Percentiles rank a stretch among this genome's conserved stretches.
These are phyloP conservation scores for Strix uralensis DNA, from an alignment of 2,113 vertebrate genomes.

Conservation along the genomic window DNA sequence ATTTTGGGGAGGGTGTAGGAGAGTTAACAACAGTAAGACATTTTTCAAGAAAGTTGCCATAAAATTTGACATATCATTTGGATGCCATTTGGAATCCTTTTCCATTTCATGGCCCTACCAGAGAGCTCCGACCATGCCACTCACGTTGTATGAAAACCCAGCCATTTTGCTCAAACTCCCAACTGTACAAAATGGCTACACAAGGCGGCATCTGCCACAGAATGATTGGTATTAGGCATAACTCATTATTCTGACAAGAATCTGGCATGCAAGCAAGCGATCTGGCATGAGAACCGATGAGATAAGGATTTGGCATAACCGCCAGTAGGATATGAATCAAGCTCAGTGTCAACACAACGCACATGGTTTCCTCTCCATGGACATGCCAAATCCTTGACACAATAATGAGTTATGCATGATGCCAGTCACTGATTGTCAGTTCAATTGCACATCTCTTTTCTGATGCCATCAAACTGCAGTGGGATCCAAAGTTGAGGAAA, in stretches of 20 bases:
- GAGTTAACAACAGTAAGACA: not conserved
- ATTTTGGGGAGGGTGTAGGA: not conserved
- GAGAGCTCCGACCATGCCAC: not conserved
- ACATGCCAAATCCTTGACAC: slow-evolving; percentile 55
- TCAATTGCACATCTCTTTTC: slow-evolving; percentile 23
- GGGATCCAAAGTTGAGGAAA: not conserved
- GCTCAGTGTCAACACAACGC: slow-evolving; percentile 33
- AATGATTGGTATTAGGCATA: slow-evolving; percentile 41
- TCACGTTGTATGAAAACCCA: accelerated
- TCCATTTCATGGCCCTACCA: too few species aligned
- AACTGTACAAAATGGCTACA: slow-evolving; percentile 40
- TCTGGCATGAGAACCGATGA: slow-evolving; percentile 2
- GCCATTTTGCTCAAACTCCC: slow-evolving; percentile 2
- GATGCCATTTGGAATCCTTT: not conserved
- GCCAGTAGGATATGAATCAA: slow-evolving; percentile 14
- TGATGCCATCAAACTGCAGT: slow-evolving; percentile 3
- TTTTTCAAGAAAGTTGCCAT: not conserved
- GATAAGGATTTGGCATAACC: slow-evolving; percentile 50
- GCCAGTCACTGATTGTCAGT: slow-evolving; percentile 44
- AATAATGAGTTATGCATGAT: slow-evolving; percentile 33
- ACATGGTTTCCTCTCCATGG: slow-evolving; percentile 30
- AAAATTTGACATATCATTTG: not conserved
- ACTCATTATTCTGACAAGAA: slow-evolving; percentile 57
- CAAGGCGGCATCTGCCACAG: slow-evolving; percentile 41
- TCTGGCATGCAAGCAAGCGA: slow-evolving; percentile 1